Base-by-base conservation (phyloP, 2,888 invertebrate genomes). In the Drosophila sordidula region DNA sequence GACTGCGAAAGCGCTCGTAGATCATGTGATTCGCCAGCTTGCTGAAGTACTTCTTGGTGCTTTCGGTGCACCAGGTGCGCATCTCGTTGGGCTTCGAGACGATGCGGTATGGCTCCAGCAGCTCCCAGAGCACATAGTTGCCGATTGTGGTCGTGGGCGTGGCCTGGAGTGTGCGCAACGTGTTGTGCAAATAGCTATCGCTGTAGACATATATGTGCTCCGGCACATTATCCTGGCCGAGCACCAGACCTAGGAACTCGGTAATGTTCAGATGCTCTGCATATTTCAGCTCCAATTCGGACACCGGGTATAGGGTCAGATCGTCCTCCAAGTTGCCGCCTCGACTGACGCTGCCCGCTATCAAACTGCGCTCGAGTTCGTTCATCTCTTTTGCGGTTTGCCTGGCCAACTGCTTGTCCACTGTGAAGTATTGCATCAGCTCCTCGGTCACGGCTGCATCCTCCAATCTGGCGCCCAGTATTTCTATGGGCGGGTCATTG, bases 91-190 rank as follows among this genome's bases (percentile, higher is more conserved):
- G 29, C 0, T 50, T n/a, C 0, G 54, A 25, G 3, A 87, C 80
- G 2, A 83, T 59, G 0, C 88, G 42, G 34, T 81, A 91, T 12
- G 80, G 80, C 32, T 81, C 46, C 14, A 91, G 18, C 26, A 91
- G 72, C 2, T 87, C 55, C 85, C 86, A 91, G 16, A 91, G 45
- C 6, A 91, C 74, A 46, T 89, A 91, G 51, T 91, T 90, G 12
- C 79, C 87, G 2, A 89, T 51, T 0, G 63, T 54, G 0, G 71
- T 42, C 1, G 65, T 47, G 0, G 88, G 69, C 1, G 82, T 89
- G 1, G 44, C 9, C 8, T 70, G 52, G 3, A 92, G 45, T 0
- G 67, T 57, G 5, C 52, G 54, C 3, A 89, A 26, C 1, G 83
- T 56, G 6, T 79, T 72, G 0, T 46, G 38, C 39, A 91, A 57